These are phyloP conservation scores for Apostichopus parvimensis DNA, from an alignment of 35 echinoderm and acorn worm genomes.

Conservation along the genomic window DNA sequence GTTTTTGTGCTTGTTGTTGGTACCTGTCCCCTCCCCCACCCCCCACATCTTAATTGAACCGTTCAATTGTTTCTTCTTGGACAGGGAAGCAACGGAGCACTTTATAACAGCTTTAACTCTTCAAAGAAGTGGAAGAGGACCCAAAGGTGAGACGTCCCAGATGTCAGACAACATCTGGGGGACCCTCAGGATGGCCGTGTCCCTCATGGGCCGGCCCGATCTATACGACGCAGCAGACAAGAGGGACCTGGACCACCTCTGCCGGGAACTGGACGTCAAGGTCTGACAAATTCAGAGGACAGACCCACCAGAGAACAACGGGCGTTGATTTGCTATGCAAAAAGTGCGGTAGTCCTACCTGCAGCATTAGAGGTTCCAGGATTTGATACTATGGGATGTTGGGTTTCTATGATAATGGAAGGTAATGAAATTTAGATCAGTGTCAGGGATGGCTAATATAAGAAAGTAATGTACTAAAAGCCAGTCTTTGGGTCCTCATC, in stretches of 20 bases:
- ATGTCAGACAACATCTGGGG: slow-evolving; percentile 98
- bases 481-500: too few species aligned
- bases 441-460: neutral
- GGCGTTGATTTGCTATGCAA: neutral
- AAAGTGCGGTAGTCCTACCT: slow-evolving; percentile 21
- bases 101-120: slow-evolving; percentile 87
- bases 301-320: neutral
- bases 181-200: slow-evolving; percentile 92
- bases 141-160: slow-evolving; percentile 71
- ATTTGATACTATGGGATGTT: slow-evolving; percentile 42
- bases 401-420: slow-evolving; percentile 20
- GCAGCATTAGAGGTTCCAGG: slow-evolving; percentile 38
- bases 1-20: too few species aligned
- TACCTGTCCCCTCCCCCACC: too few species aligned
- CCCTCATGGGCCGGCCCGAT: slow-evolving; percentile 68
- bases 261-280: slow-evolving; percentile 62
- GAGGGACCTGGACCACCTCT: slow-evolving; percentile 71
- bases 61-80: neutral
- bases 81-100: slow-evolving; percentile 82
- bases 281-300: slow-evolving; percentile 58
- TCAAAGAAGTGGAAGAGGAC: slow-evolving; percentile 72
- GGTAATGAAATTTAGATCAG: neutral
- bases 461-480: too few species aligned
- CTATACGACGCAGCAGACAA: slow-evolving; percentile 82
- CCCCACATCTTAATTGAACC: too few species aligned